These are phyloP conservation scores for Pogonocherus hispidulus DNA, from an alignment of 2,888 invertebrate genomes.

Conservation along the genomic window DNA sequence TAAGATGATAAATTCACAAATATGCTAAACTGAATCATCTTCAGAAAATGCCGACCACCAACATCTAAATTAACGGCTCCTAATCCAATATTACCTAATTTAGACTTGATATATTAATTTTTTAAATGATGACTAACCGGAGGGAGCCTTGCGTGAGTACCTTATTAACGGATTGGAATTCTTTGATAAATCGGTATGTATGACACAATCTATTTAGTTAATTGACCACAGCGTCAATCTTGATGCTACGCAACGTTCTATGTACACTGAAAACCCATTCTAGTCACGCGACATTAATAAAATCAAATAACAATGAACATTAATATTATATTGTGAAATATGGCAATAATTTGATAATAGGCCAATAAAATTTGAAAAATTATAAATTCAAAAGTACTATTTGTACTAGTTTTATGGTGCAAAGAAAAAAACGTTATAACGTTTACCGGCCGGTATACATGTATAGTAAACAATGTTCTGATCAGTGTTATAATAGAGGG, in stretches of 20 bases:
- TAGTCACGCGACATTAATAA: too few relatives aligned
- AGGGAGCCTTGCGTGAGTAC: background rate
- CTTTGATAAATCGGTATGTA: constrained; percentile 13
- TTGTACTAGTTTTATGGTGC: too few relatives aligned
- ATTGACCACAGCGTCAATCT: constrained; percentile 3
- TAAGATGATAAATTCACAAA: too few relatives aligned
- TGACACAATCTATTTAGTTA: constrained; percentile 13
- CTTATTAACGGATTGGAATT: constrained; percentile 15
- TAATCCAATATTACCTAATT: background rate
- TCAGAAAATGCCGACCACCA: background rate
- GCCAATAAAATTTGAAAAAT: too few relatives aligned
- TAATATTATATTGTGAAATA: too few relatives aligned
- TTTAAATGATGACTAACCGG: background rate
- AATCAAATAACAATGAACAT: too few relatives aligned
- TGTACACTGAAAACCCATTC: background rate
- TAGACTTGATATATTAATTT: background rate
- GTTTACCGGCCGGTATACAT: too few relatives aligned
- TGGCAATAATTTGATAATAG: too few relatives aligned
- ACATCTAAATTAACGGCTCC: background rate
- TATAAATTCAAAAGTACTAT: too few relatives aligned
- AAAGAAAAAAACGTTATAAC: too few relatives aligned
- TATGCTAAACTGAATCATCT: background rate
- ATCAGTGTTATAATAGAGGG: too few relatives aligned
- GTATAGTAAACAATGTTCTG: too few relatives aligned
- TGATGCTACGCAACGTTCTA: background rate